These are phyloP conservation scores for Empis stercorea DNA, from an alignment of 2,888 invertebrate species.

Conservation along the genomic window DNA sequence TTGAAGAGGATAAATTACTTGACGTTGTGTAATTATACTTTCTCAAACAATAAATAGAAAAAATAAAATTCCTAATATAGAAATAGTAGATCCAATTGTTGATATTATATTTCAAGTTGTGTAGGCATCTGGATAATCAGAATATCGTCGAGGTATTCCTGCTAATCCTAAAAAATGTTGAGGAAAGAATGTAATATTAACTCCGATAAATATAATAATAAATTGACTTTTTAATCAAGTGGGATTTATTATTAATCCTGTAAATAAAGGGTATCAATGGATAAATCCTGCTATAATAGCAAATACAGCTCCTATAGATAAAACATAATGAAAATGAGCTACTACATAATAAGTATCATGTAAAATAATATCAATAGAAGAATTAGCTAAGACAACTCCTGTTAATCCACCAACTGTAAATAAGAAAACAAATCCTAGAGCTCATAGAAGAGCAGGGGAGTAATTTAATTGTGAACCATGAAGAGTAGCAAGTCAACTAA, in stretches of 20 bases:
- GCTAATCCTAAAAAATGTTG: constrained; percentile 60
- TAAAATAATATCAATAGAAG: constrained; percentile 60
- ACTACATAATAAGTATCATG: constrained; percentile 80
- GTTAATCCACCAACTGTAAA: constrained; percentile 65
- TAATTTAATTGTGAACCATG: constrained; percentile 49
- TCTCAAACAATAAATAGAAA: constrained; percentile 51
- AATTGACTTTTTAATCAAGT: constrained; percentile 56
- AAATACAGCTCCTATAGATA: constrained; percentile 69
- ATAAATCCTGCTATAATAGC: constrained; percentile 61
- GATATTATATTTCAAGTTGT: constrained; percentile 54
- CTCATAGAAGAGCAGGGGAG: constrained; percentile 48
- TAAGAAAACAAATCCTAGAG: constrained; percentile 63
- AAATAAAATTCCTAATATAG: constrained; percentile 43
- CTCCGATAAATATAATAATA: constrained; percentile 56
- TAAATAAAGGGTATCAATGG: constrained; percentile 58
- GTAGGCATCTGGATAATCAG: constrained; percentile 56
- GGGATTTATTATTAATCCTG: constrained; percentile 46
- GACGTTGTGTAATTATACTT: constrained; percentile 42
- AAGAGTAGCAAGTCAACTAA: constrained; percentile 60
- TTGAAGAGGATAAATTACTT: constrained; percentile 39
- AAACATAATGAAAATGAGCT: constrained; percentile 69
- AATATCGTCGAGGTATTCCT: constrained; percentile 64
- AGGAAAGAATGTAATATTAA: constrained; percentile 70
- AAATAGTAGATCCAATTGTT: constrained; percentile 53
- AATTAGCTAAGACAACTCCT: constrained; percentile 52